phyloP scores from a whole-genome alignment of 2,888 invertebrate species.

The Yponomeuta sedellus region DNA sequence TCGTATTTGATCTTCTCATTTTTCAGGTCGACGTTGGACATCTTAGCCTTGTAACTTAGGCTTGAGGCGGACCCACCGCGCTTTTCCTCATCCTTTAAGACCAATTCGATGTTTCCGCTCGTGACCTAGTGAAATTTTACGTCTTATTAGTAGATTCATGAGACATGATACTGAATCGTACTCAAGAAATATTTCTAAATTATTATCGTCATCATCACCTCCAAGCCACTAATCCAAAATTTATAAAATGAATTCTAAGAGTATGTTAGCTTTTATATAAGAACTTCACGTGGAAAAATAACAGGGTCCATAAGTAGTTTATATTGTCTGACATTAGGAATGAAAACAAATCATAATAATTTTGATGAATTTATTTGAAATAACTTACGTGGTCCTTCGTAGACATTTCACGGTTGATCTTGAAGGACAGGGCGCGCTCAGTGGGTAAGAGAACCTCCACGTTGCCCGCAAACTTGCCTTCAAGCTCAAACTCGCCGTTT shows the following conservation, averaged over 20 bases:
- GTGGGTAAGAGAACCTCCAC: constrained; percentile 63
- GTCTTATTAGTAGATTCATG: not conserved
- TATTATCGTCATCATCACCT: no score
- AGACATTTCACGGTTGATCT: constrained; percentile 46
- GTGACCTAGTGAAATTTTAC: constrained; percentile 32
- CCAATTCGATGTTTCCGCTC: constrained; percentile 45
- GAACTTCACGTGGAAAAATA: no score
- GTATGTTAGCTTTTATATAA: no score
- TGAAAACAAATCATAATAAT: no score
- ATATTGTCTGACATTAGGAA: no score
- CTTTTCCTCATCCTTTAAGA: constrained; percentile 50
- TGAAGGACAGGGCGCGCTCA: constrained; percentile 54
- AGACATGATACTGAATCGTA: no score
- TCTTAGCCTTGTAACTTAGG: constrained; percentile 51
- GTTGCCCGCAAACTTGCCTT: constrained; percentile 45
- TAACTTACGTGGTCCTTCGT: constrained; percentile 44
- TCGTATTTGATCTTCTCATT: constrained; percentile 47
- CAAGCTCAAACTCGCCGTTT: constrained; percentile 33
- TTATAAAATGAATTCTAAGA: no score
- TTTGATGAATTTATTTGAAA: not conserved
- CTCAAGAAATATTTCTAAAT: no score
- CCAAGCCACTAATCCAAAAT: no score
- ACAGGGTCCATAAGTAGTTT: no score
- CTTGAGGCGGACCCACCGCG: constrained; percentile 52
- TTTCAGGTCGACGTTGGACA: constrained; percentile 44